Conservation (phyloP, 1,140 invertebrate genomes). For the Bradynema listronoti region DNA sequence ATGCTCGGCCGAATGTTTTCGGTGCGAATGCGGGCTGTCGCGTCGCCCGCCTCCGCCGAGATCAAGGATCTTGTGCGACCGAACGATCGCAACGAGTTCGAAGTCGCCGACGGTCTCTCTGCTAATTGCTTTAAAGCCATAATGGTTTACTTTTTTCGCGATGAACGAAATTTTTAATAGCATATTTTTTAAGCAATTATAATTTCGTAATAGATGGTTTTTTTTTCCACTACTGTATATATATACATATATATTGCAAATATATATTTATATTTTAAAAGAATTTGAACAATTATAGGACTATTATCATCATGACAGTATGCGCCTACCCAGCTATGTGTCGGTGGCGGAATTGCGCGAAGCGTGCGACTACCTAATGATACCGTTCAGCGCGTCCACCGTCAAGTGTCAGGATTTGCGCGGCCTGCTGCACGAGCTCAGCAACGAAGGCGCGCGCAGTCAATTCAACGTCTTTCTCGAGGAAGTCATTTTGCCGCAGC, state of each 20-base stretch:
- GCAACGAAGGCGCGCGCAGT: constrained; percentile 91
- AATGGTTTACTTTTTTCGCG: constrained; percentile 61
- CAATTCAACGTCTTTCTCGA: constrained; percentile 95
- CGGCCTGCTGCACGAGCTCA: constrained; percentile 89
- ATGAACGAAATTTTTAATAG: no score
- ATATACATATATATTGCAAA: no score
- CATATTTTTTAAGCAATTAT: no score
- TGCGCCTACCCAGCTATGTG: constrained; percentile 76
- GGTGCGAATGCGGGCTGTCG: constrained; percentile 22
- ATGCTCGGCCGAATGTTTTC: constrained; percentile 57
- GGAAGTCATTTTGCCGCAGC: constrained; percentile 83
- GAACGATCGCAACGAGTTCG: constrained; percentile 91
- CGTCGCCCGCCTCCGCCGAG: background rate
- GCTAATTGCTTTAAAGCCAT: constrained; percentile 89
- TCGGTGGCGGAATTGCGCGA: constrained; percentile 87
- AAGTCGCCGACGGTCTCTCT: constrained; percentile 95
- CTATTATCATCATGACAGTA: constrained; percentile 81
- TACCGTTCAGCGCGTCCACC: constrained; percentile 92
- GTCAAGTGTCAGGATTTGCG: constrained; percentile 88
- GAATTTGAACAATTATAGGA: constrained; percentile 64
- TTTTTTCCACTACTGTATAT: no score
- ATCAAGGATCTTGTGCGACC: constrained; percentile 60
- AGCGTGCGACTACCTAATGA: constrained; percentile 93
- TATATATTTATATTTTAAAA: no score
- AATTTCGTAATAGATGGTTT: no score